Evolutionary conservation across 2,797 vertebrate species (phyloP).

Genomic region (Dicrostonyx torquatus): DNA sequence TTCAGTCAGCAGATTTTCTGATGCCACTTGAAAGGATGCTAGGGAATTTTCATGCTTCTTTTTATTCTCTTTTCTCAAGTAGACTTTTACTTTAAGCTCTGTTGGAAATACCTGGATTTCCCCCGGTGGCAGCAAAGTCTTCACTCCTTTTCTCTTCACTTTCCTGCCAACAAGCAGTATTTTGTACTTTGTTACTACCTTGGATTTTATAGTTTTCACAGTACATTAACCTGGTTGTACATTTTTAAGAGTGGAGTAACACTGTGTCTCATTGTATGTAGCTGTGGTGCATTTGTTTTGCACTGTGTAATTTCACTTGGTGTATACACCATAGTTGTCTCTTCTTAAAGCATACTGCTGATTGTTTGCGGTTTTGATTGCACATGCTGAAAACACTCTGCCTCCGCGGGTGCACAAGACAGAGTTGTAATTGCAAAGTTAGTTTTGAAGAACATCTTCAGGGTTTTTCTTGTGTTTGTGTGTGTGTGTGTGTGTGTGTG

Average conservation of each 20-base stretch:
- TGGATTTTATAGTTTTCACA: conserved; percentile 35
- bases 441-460: background rate
- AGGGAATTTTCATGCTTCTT: background rate
- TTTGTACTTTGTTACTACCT: background rate
- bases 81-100: background rate
- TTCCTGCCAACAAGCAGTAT: background rate
- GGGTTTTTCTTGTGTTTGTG: background rate
- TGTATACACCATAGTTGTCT: background rate
- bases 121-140: background rate
- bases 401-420: background rate
- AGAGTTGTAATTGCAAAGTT: background rate
- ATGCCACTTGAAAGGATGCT: background rate
- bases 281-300: background rate
- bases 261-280: background rate
- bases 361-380: background rate
- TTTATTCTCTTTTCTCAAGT: background rate
- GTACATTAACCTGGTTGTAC: background rate
- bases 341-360: background rate
- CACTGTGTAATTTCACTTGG: background rate
- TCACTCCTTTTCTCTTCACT: background rate
- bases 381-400: background rate
- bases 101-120: background rate
- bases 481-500: background rate
- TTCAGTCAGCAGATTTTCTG: background rate
- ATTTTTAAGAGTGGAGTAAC: background rate